These are phyloP conservation scores for Heliangelus exortis DNA, from an alignment of 2,797 vertebrate species.

Conservation along the genomic window DNA sequence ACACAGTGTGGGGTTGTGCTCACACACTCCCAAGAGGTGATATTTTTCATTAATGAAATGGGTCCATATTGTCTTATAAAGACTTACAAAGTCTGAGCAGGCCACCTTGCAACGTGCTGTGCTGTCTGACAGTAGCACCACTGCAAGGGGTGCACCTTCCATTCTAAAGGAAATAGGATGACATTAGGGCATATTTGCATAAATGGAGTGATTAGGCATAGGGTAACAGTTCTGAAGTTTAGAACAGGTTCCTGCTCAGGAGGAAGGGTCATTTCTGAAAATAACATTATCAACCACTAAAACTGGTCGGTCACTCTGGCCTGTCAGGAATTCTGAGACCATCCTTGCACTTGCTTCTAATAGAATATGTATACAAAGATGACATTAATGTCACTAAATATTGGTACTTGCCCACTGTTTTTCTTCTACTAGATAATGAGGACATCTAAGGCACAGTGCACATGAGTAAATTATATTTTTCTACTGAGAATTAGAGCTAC, in stretches of 20 bases:
- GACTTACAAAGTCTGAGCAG: not conserved
- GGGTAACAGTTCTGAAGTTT: fast-evolving
- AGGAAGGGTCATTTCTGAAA: not conserved
- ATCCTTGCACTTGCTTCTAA: not conserved
- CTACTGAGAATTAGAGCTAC: not conserved
- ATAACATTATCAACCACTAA: not conserved
- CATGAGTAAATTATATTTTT: not conserved
- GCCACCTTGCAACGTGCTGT: not conserved
- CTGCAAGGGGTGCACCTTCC: not conserved
- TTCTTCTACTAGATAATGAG: not conserved
- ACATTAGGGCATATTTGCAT: not conserved
- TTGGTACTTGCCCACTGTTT: not conserved
- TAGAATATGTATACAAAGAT: not conserved
- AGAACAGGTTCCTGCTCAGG: not conserved
- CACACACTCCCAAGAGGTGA: not conserved
- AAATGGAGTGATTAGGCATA: not conserved
- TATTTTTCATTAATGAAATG: not conserved
- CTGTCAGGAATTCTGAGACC: not conserved
- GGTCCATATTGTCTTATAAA: not conserved
- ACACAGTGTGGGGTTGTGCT: not conserved
- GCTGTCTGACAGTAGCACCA: fast-evolving
- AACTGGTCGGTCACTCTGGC: not conserved
- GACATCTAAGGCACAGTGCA: not conserved
- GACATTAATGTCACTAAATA: not conserved
- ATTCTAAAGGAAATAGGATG: not conserved